Percentiles rank a stretch among this genome's conserved stretches.
These are phyloP conservation scores for Loripinus fragilis DNA, from an alignment of 2,888 invertebrate genomes.

Conservation along the genomic window DNA sequence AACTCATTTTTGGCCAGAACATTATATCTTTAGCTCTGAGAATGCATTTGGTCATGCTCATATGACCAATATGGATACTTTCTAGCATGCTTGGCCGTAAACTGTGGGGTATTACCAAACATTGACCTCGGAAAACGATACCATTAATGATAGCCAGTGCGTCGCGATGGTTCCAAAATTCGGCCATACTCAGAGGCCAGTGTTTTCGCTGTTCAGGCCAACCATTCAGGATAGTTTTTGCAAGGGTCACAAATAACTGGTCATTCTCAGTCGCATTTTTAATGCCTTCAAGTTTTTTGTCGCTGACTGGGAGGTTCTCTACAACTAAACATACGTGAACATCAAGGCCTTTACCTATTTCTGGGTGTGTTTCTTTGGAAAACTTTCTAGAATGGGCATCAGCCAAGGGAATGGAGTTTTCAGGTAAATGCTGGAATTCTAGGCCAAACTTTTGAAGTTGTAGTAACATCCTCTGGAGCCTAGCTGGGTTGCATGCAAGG, in stretches of 20 bases:
- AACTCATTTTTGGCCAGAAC: slow-evolving; percentile 15
- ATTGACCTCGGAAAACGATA: not conserved
- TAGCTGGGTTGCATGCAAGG: too few relatives aligned
- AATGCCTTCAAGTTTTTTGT: slow-evolving; percentile 22
- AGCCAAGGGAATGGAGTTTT: too few relatives aligned
- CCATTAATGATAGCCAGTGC: slow-evolving; percentile 19
- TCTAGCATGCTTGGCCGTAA: slow-evolving; percentile 32
- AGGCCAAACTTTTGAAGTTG: too few relatives aligned
- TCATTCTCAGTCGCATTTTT: slow-evolving; percentile 22
- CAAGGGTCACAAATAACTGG: slow-evolving; percentile 23
- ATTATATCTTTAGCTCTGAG: not conserved
- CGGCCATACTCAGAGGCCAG: slow-evolving; percentile 17
- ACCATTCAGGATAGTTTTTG: slow-evolving; percentile 32
- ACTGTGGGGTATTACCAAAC: not conserved
- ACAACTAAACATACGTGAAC: slow-evolving; percentile 36
- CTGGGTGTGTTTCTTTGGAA: slow-evolving; percentile 31
- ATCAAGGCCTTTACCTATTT: slow-evolving; percentile 31
- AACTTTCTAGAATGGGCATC: slow-evolving; percentile 37
- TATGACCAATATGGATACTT: slow-evolving; percentile 35
- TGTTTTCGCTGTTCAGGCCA: slow-evolving; percentile 38
- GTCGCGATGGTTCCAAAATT: slow-evolving; percentile 5
- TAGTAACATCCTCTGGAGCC: too few relatives aligned
- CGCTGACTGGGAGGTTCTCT: slow-evolving; percentile 28
- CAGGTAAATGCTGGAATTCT: too few relatives aligned
- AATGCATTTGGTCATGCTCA: slow-evolving; percentile 25